Conservation (phyloP, 2,797 vertebrate species). For the Anisognathus igniventris region DNA sequence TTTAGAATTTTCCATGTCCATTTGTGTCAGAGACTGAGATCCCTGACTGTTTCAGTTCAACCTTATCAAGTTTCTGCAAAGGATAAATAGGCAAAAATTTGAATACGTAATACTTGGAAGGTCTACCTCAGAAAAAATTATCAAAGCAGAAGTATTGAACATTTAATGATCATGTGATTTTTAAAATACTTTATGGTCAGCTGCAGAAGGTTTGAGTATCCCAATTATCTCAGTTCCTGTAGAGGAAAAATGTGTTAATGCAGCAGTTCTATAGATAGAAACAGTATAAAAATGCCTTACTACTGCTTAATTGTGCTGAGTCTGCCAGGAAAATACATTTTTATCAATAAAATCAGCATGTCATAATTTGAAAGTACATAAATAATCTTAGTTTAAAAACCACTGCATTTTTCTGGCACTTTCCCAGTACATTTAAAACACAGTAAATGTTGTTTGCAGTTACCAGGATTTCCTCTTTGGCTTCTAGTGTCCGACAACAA, state of each 20-base stretch:
- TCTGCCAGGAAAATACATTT: neutral
- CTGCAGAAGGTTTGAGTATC: neutral
- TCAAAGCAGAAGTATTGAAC: neutral
- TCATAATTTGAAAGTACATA: neutral
- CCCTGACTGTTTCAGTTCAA: neutral
- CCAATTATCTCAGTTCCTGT: neutral
- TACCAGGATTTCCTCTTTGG: constrained; percentile 62
- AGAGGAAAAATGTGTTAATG: neutral
- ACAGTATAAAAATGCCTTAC: neutral
- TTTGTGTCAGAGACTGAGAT: neutral
- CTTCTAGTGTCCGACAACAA: neutral
- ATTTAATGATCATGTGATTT: neutral
- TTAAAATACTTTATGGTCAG: neutral
- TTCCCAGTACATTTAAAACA: neutral
- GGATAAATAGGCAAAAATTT: neutral
- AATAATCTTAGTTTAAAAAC: neutral
- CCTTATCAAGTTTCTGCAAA: neutral
- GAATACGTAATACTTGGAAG: neutral
- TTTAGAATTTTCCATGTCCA: neutral
- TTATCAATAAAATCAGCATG: neutral
- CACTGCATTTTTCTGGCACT: neutral
- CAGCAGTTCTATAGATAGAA: neutral
- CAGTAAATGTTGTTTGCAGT: constrained; percentile 8
- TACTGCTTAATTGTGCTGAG: neutral
- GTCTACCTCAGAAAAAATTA: neutral